Base-by-base conservation (phyloP, 2,888 invertebrate genomes). In the Tachina fera region DNA sequence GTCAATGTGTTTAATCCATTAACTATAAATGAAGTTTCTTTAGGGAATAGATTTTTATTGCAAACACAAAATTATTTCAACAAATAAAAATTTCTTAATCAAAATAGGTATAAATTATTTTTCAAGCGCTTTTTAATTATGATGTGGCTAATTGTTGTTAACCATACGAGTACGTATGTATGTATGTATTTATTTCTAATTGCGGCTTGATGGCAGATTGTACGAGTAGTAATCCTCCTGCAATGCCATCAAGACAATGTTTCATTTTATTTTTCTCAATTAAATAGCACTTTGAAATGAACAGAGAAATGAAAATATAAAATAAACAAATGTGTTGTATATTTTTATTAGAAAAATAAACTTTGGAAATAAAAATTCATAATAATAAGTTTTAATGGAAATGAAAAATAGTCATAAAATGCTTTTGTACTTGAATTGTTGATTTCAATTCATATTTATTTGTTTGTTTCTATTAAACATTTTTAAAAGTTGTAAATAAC, bases 341-440 rank as follows among this genome's bases (percentile, higher is more conserved):
- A 31, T 10, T 1, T 22, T 2, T 39, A 58, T 22, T 58, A n/a
- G 11, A 58, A 6, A 58, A 58, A 58, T 39, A 61, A 51, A n/a
- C 51, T 16, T 19, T n/a, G n/a, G 45, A 11, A 74, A 51, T 13
- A 41, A 49, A 67, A 51, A 14, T 6, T 6, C 6, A 31, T 2
- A 31, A 31, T 31, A 31, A 31, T 31, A 31, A 31, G 5, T 31
- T 31, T 0, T 6, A 31, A 31, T 31, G 5, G 9, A 39, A 49
- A 31, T 39, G 9, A 47, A 47, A 41, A 47, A 16, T 4, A 60
- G 22, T 16, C 39, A 45, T 45, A n/a, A 76, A 56, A 45, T 43
- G 19, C 61, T 71, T 31, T 31, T 61, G 61, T 70, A 79, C 71
- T 79, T 79, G 78, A 79, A 71, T 45, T 65, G 56, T 65, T 47